Evolutionary conservation across 1,140 invertebrate species (phyloP).

Genomic region (Parasteatoda tepidariorum): DNA sequence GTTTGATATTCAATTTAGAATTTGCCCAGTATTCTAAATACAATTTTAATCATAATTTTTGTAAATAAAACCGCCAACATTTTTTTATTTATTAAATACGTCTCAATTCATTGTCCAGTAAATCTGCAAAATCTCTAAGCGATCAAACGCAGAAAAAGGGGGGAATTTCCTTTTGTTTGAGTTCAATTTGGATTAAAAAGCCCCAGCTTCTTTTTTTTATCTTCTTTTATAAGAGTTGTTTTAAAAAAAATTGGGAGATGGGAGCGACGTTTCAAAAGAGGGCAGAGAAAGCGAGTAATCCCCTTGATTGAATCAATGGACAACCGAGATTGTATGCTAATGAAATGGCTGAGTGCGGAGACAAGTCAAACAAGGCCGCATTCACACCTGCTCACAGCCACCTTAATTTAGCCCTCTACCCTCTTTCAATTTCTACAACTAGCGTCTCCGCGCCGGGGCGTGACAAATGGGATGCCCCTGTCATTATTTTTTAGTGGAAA

Average conservation of each 20-base stretch:
- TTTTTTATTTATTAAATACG: too few species aligned
- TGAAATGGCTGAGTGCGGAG: constrained; percentile 44
- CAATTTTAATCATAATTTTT: too few species aligned
- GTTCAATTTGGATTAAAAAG: constrained; percentile 4
- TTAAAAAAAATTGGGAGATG: background rate
- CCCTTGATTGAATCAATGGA: constrained; percentile 55
- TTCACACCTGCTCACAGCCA: constrained; percentile 41
- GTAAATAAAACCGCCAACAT: too few species aligned
- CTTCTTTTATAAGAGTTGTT: too few species aligned
- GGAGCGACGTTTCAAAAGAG: background rate
- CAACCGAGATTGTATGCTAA: constrained; percentile 57
- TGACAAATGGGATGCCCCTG: constrained; percentile 29
- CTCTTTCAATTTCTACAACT: background rate
- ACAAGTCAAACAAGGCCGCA: constrained; percentile 50
- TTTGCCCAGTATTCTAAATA: too few species aligned
- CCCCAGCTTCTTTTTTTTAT: too few species aligned
- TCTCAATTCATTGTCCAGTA: too few species aligned
- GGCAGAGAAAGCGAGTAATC: constrained; percentile 10
- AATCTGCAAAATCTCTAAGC: too few species aligned
- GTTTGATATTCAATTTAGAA: too few species aligned
- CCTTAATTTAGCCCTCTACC: background rate
- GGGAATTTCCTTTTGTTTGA: constrained; percentile 2
- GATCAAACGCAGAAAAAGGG: too few species aligned
- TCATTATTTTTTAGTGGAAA: background rate
- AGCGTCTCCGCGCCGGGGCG: constrained; percentile 7